Evolutionary conservation across 2,888 invertebrate species (phyloP).

Genomic region (Plagiodera versicolora): DNA sequence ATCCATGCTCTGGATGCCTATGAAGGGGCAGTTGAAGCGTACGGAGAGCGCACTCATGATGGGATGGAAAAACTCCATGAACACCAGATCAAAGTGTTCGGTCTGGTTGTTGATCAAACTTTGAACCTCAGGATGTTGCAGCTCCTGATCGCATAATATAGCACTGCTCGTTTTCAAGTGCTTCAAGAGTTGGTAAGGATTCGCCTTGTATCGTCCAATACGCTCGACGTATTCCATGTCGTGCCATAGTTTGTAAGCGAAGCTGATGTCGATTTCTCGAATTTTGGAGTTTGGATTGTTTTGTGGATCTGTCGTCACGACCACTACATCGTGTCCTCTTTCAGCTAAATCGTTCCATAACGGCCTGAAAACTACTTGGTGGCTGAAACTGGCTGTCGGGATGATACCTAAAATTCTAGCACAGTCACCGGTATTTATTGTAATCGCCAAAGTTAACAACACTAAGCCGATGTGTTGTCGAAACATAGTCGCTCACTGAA

Average conservation of each 20-base stretch:
- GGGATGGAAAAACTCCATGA: slow-evolving; percentile 40
- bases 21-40: slow-evolving; percentile 45
- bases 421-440: slow-evolving; percentile 11
- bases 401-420: slow-evolving; percentile 36
- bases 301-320: slow-evolving; percentile 44
- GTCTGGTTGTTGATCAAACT: slow-evolving; percentile 29
- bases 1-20: slow-evolving; percentile 47
- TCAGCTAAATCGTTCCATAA: slow-evolving; percentile 39
- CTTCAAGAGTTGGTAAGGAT: slow-evolving; percentile 1
- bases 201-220: not conserved
- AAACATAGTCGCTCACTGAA: not conserved
- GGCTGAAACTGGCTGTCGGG: slow-evolving; percentile 42
- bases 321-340: slow-evolving; percentile 45
- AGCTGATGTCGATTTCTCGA: slow-evolving; percentile 34
- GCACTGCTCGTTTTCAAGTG: slow-evolving; percentile 17
- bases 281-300: slow-evolving; percentile 34
- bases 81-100: slow-evolving; percentile 42
- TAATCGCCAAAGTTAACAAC: not conserved
- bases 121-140: slow-evolving; percentile 34
- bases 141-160: slow-evolving; percentile 16
- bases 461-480: not conserved
- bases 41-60: slow-evolving; percentile 37
- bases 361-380: slow-evolving; percentile 39
- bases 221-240: not conserved
- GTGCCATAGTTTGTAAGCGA: slow-evolving; percentile 13